phyloP scores from a whole-genome alignment of 2,797 vertebrate genomes.

The Gadopsis marmoratus region DNA sequence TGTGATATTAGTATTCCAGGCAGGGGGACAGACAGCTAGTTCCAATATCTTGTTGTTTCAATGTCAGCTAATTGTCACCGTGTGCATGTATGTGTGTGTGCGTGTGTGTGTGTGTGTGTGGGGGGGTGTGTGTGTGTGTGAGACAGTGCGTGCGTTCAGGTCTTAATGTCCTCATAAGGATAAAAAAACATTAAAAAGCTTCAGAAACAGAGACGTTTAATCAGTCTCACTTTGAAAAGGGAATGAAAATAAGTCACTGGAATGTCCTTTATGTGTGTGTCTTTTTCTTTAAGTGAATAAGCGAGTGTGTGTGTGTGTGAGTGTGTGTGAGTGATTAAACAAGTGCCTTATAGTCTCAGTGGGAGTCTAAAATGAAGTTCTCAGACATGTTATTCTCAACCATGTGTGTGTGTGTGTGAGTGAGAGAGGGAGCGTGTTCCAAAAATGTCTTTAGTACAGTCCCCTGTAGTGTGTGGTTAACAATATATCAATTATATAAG shows the following conservation, averaged over 20 bases:
- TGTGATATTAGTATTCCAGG: constrained; percentile 74
- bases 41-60: constrained; percentile 77
- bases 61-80: constrained; percentile 74
- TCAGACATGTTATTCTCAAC: constrained; percentile 59
- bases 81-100: constrained; percentile 26
- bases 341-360: constrained; percentile 54
- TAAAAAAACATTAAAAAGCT: constrained; percentile 48
- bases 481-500: constrained; percentile 68
- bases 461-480: constrained; percentile 52
- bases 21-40: constrained; percentile 61
- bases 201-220: constrained; percentile 45
- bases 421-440: background rate
- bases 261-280: constrained; percentile 18
- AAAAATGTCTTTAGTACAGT: constrained; percentile 53
- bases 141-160: background rate
- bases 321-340: constrained; percentile 59
- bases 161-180: constrained; percentile 39
- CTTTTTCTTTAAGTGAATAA: background rate
- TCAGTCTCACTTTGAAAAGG: constrained; percentile 44
- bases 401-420: constrained; percentile 15
- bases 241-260: constrained; percentile 35
- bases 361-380: constrained; percentile 66
- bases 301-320: background rate
- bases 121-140: constrained; percentile 13
- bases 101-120: background rate